These are phyloP conservation scores for Paragorgia papillata DNA, from an alignment of 92 coral and sea anemone genomes.

Conservation along the genomic window DNA sequence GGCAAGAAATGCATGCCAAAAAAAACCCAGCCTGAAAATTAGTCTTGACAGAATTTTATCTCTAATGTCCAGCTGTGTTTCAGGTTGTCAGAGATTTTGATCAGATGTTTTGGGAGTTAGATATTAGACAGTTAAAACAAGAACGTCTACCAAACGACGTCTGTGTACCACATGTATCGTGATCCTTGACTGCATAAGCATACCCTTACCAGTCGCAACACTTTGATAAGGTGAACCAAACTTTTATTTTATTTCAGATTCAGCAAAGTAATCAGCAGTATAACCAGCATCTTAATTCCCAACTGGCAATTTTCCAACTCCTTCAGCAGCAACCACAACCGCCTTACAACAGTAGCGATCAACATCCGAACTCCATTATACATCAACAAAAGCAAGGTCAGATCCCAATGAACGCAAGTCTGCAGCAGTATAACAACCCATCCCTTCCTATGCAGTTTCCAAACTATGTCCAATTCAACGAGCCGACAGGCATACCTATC, in stretches of 20 bases:
- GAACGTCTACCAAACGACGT: too few relatives aligned
- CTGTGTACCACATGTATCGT: too few relatives aligned
- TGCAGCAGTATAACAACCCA: slow-evolving; percentile 32
- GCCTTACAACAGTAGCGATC: slow-evolving; percentile 19
- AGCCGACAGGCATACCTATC: slow-evolving; percentile 14
- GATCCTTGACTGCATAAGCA: too few relatives aligned
- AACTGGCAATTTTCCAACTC: slow-evolving; percentile 34
- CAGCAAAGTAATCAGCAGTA: slow-evolving; percentile 35
- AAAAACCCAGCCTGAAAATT: too few relatives aligned
- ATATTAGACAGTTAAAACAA: too few relatives aligned
- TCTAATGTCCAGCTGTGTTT: too few relatives aligned
- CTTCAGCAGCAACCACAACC: not conserved
- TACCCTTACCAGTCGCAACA: too few relatives aligned
- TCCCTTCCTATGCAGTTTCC: slow-evolving; percentile 18
- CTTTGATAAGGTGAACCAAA: too few relatives aligned
- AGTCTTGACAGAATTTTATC: too few relatives aligned
- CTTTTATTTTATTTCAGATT: not conserved
- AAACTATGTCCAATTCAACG: slow-evolving; percentile 21
- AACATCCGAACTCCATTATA: slow-evolving; percentile 9
- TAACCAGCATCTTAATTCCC: slow-evolving; percentile 31
- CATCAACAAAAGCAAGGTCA: slow-evolving; percentile 16
- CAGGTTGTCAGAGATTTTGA: too few relatives aligned
- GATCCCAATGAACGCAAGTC: slow-evolving; percentile 1
- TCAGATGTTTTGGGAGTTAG: too few relatives aligned
- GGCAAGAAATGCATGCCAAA: too few relatives aligned